Base-by-base conservation (phyloP, 2,797 vertebrate species). In the Numenius phaeopus region DNA sequence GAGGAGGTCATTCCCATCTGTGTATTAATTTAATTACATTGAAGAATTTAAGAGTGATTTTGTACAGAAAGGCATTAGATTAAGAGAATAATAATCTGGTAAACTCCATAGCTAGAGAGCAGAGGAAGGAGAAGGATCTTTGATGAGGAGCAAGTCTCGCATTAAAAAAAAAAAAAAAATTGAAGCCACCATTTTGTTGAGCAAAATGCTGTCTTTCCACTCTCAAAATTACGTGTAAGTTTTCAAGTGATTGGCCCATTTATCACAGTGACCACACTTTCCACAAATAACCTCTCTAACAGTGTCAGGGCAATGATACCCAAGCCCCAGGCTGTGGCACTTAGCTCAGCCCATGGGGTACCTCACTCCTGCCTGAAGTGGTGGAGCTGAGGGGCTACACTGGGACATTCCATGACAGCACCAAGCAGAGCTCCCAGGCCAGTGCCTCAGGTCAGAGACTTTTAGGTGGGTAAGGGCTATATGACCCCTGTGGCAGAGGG, bases 11-110 rank as follows among this genome's bases (percentile, higher is more conserved):
- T 89, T 86, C 19, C 4, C 11, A 32, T 40, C 26, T 77, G 37
- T 69, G 27, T 59, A 72, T 89, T 89, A 84, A 75, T 91, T 89
- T 82, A 94, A 78, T 87, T 78, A 66, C 66, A 70, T 2, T 70
- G n/a, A 84, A 83, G 34, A 89, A 71, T 87, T 89, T 65, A 72
- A 92, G 42, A 86, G 54, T 57, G 46, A 52, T 83, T 80, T 95
- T 79, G 24, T 89, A 57, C 27, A 83, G 14, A n/a, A 83, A 44
- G 14, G 16, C 50, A 50, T 67, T 76, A 69, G n/a, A 89, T 80
- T 71, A 92, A 76, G 23, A 32, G 44, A 90, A 80, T 76, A 80
- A 89, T 44, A 86, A 76, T 49, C 42, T 40, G 9, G 14, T 79
- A 76, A 76, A 29, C 14, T 83, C 47, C 5, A 3, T 30, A 58